These are phyloP conservation scores for Drosophila heteroneura DNA, from an alignment of 2,888 invertebrate species.

Conservation along the genomic window DNA sequence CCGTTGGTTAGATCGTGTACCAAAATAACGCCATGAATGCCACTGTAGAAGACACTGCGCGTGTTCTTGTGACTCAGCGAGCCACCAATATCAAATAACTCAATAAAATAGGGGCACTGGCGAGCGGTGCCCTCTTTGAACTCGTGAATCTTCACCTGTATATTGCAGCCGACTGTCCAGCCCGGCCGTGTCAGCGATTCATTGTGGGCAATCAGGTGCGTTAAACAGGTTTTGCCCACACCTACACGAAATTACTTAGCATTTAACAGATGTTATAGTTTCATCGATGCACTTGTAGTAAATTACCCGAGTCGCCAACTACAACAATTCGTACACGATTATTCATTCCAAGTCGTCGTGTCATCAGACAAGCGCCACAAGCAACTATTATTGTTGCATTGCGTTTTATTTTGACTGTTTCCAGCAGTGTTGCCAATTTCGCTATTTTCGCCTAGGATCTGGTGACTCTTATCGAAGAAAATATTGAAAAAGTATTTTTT, in stretches of 20 bases:
- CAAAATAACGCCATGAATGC: conserved; percentile 97
- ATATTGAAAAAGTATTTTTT: not conserved
- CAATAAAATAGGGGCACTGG: conserved; percentile 96
- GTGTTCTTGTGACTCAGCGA: conserved; percentile 96
- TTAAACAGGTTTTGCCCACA: conserved; percentile 98
- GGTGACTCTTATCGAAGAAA: not conserved
- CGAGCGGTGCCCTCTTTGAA: conserved; percentile 97
- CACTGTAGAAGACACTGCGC: conserved; percentile 97
- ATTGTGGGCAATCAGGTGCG: conserved; percentile 95
- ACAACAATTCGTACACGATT: conserved; percentile 92
- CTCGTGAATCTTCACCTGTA: conserved; percentile 97
- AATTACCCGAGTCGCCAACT: conserved; percentile 94
- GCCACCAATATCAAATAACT: conserved; percentile 99
- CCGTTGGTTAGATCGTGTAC: conserved; percentile 98
- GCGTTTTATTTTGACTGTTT: conserved; percentile 5
- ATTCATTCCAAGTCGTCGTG: conserved; percentile 51
- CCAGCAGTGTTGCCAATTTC: not conserved
- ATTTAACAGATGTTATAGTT: conserved; percentile 34
- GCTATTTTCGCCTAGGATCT: not conserved
- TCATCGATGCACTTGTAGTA: not conserved
- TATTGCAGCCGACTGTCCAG: conserved; percentile 98
- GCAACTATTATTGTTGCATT: not conserved
- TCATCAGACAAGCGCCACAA: conserved; percentile 1
- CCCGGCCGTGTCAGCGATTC: conserved; percentile 94
- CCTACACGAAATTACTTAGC: conserved; percentile 86